phyloP scores from a whole-genome alignment of 2,113 vertebrate species.

The Miniopterus natalensis region DNA sequence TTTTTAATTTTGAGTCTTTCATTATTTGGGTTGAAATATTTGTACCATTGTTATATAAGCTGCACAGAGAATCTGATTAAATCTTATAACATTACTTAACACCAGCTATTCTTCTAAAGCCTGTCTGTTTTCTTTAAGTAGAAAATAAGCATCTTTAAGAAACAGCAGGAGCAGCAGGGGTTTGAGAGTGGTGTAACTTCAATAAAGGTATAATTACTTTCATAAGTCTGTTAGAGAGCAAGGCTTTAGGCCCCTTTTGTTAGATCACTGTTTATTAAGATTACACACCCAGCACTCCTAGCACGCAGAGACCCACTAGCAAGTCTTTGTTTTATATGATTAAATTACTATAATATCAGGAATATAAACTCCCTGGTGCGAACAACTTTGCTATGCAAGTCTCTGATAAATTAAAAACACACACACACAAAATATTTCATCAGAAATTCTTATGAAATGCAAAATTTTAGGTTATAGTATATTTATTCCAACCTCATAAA shows the following conservation, averaged over 20 bases:
- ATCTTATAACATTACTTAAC: conserved; percentile 63
- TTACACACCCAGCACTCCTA: background rate
- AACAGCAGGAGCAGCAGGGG: conserved; percentile 55
- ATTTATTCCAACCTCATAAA: conserved; percentile 30
- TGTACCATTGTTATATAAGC: conserved; percentile 36
- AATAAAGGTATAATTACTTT: conserved; percentile 74
- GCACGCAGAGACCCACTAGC: background rate
- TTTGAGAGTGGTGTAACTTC: conserved; percentile 60
- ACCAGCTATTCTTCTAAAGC: conserved; percentile 60
- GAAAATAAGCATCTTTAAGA: conserved; percentile 77
- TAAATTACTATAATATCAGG: conserved; percentile 59
- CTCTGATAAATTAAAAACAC: conserved; percentile 45
- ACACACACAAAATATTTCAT: conserved; percentile 47
- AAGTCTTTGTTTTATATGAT: conserved; percentile 68
- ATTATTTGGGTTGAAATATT: conserved; percentile 67
- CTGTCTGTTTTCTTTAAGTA: conserved; percentile 73
- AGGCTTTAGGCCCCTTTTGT: conserved; percentile 64
- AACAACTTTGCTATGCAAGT: conserved; percentile 29
- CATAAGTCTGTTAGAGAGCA: conserved; percentile 67
- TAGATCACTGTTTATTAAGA: conserved; percentile 70
- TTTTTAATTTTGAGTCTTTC: conserved; percentile 50
- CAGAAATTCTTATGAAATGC: conserved; percentile 51
- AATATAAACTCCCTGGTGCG: conserved; percentile 12
- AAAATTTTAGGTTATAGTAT: conserved; percentile 10
- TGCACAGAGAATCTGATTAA: conserved; percentile 65